Base-by-base conservation (phyloP, 2,888 invertebrate species). In the Mycalesis mineus region DNA sequence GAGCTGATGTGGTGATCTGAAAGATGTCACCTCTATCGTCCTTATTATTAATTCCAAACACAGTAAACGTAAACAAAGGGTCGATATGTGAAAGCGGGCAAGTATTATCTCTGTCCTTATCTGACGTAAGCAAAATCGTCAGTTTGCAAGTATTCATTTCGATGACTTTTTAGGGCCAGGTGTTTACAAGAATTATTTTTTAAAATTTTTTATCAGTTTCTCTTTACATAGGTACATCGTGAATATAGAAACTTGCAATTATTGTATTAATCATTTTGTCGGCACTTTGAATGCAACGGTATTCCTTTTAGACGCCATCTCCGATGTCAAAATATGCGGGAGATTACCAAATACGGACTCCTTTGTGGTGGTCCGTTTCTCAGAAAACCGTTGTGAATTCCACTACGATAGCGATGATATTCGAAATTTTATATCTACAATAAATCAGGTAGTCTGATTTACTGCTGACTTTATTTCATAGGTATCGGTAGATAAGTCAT, bases 261-360 rank as follows among this genome's bases (percentile, higher is more conserved):
- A 36, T 36, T 36, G 15, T 47, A 14, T 15, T 47, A 11, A 14
- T 47, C 11, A 41, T 48, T 57, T 40, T 39, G 29, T n/a, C 45
- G 44, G 29, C 39, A 29, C 50, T 48, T 55, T 50, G 52, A 52
- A 60, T 56, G 56, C 70, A 77, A 77, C 65, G 60, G 68, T 71
- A 75, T 68, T 65, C 69, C 55, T 63, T 64, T 63, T 62, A 72
- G 66, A 70, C 67, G 69, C 70, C 70, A 68, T 70, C 72, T 80
- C 77, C 66, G 66, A 72, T 79, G 71, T 69, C 80, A 71, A 70
- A 71, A 69, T 73, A 66, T 66, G 68, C 65, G 68, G 61, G 44
- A 56, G 61, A 61, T 63, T 60, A 60, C 72, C 70, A 66, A 74
- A 76, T 76, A 73, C 75, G 73, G 71, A 8, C 9, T 40, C 37